Evolutionary conservation across 2,888 invertebrate species (phyloP).

Genomic region (Morpho achilles): DNA sequence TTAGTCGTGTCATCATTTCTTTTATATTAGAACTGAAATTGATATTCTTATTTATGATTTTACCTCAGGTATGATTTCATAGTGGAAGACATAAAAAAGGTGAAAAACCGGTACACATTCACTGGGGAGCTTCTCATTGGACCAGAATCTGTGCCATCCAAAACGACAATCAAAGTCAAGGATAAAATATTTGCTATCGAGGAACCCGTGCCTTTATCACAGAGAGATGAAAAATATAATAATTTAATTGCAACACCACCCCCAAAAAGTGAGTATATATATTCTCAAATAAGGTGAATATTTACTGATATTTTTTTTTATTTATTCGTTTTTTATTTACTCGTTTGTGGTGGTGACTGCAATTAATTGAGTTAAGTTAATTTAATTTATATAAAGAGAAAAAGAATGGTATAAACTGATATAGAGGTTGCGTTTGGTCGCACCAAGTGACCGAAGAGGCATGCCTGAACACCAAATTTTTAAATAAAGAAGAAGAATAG

Average conservation of each 20-base stretch:
- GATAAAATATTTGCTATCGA: slow-evolving; percentile 85
- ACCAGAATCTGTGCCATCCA: slow-evolving; percentile 72
- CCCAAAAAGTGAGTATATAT: slow-evolving; percentile 50
- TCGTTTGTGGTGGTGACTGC: too few relatives aligned
- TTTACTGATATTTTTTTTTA: neutral
- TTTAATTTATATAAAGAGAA: too few relatives aligned
- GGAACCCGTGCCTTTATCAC: slow-evolving; percentile 59
- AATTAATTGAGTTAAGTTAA: too few relatives aligned
- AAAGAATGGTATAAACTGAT: too few relatives aligned
- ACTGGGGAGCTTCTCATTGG: slow-evolving; percentile 81
- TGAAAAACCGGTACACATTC: slow-evolving; percentile 56
- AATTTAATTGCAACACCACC: slow-evolving; percentile 44
- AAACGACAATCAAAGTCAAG: slow-evolving; percentile 76
- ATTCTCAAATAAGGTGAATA: neutral
- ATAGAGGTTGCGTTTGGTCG: too few relatives aligned
- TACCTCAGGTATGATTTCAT: slow-evolving; percentile 76
- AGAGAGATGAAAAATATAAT: slow-evolving; percentile 64
- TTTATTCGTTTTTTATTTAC: too few relatives aligned
- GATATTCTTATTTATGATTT: neutral
- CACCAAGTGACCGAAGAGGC: too few relatives aligned
- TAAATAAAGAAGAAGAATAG: too few relatives aligned
- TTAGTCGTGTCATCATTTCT: too few relatives aligned
- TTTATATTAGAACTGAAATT: too few relatives aligned
- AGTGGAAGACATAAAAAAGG: slow-evolving; percentile 65
- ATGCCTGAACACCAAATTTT: too few relatives aligned